These are phyloP conservation scores for Tetheella fluctuosa DNA, from an alignment of 2,888 invertebrate genomes.

Conservation along the genomic window DNA sequence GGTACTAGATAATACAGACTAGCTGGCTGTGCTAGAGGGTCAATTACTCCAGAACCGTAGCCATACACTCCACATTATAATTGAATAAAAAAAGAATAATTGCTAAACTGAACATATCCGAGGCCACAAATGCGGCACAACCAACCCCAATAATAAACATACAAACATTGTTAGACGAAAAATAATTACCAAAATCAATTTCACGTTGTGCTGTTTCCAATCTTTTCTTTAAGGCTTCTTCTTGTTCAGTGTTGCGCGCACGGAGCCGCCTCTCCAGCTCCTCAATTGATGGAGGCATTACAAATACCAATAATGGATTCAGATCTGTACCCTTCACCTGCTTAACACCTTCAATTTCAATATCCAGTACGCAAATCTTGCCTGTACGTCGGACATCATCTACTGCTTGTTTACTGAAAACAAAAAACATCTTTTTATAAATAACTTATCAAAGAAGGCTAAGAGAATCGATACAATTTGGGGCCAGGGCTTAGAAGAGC, in stretches of 20 bases:
- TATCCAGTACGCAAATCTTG: slow-evolving; percentile 96
- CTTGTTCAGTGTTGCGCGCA: slow-evolving; percentile 94
- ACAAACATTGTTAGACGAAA: slow-evolving; percentile 7
- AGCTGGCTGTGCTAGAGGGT: too few species aligned
- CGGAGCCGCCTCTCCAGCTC: slow-evolving; percentile 90
- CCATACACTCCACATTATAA: too few species aligned
- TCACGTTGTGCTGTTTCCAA: slow-evolving; percentile 91
- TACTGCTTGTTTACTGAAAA: slow-evolving; percentile 92
- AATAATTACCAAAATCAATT: slow-evolving; percentile 89
- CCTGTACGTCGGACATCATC: slow-evolving; percentile 91
- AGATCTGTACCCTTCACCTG: slow-evolving; percentile 91
- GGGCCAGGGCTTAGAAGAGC: too few species aligned
- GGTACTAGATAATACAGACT: too few species aligned
- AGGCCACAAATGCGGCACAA: too few species aligned
- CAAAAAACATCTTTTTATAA: slow-evolving; percentile 16
- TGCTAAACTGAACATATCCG: too few species aligned
- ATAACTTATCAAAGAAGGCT: too few species aligned
- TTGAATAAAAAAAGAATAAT: too few species aligned
- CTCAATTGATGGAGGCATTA: slow-evolving; percentile 95
- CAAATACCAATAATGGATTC: slow-evolving; percentile 93
- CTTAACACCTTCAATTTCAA: slow-evolving; percentile 97
- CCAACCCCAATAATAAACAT: too few species aligned
- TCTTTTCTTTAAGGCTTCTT: slow-evolving; percentile 91
- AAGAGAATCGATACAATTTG: too few species aligned
- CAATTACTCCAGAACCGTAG: too few species aligned